Evolutionary conservation across 1,140 invertebrate genomes (phyloP).

Genomic region (Drosophila mauritiana): DNA sequence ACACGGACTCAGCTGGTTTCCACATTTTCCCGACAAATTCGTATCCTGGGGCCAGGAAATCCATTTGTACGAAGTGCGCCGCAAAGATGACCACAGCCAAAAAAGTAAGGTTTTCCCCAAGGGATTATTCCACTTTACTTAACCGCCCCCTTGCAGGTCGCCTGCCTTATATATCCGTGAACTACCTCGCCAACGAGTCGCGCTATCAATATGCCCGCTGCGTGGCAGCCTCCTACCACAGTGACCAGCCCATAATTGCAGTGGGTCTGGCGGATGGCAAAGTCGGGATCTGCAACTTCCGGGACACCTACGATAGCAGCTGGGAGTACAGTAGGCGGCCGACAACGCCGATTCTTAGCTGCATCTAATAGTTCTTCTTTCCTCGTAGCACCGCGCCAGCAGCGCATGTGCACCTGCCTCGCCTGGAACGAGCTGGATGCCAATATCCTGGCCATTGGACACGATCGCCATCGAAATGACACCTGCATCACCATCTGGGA

Average conservation of each 20-base stretch:
- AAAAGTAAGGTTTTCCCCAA: slow-evolving; percentile 42
- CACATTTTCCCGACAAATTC: slow-evolving; percentile 91
- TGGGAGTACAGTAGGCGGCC: slow-evolving; percentile 76
- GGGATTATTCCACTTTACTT: not conserved
- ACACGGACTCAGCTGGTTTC: slow-evolving; percentile 93
- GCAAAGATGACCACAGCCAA: slow-evolving; percentile 58
- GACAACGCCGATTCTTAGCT: not conserved
- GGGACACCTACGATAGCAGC: slow-evolving; percentile 86
- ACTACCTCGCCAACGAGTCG: slow-evolving; percentile 73
- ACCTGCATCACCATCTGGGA: slow-evolving; percentile 93
- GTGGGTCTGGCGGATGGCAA: slow-evolving; percentile 94
- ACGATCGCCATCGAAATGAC: slow-evolving; percentile 94
- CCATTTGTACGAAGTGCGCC: slow-evolving; percentile 91
- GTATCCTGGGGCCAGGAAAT: slow-evolving; percentile 95
- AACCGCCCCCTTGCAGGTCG: slow-evolving; percentile 38
- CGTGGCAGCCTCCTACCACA: slow-evolving; percentile 78
- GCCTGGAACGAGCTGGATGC: slow-evolving; percentile 95
- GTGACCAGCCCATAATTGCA: slow-evolving; percentile 90
- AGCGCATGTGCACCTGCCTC: slow-evolving; percentile 93
- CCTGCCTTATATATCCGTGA: slow-evolving; percentile 70
- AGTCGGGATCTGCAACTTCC: slow-evolving; percentile 92
- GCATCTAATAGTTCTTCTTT: not conserved
- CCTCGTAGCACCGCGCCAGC: slow-evolving; percentile 89
- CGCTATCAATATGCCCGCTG: slow-evolving; percentile 82
- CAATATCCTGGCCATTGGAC: slow-evolving; percentile 92